Evolutionary conservation across 1,140 invertebrate species (phyloP).

Genomic region (Drosophila fuyamai): DNA sequence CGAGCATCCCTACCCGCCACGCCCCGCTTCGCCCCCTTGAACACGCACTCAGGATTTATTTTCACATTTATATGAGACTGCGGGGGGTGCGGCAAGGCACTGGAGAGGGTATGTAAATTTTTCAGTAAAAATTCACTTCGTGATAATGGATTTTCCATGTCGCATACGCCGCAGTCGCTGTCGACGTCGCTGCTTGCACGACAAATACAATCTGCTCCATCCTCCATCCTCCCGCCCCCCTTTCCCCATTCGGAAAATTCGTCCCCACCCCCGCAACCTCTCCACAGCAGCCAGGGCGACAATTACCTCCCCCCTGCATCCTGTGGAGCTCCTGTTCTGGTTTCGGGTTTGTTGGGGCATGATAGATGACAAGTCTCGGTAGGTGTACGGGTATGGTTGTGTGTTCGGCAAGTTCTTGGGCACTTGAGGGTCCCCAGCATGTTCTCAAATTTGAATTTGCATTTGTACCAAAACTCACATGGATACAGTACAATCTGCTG

Average conservation of each 20-base stretch:
- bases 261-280: slow-evolving; percentile 7
- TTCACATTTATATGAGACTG: slow-evolving; percentile 77
- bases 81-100: slow-evolving; percentile 6
- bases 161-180: slow-evolving; percentile 71
- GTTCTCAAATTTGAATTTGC: slow-evolving; percentile 72
- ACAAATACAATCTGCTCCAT: slow-evolving; percentile 65
- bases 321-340: slow-evolving; percentile 24
- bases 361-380: slow-evolving; percentile 76
- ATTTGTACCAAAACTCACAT: slow-evolving; percentile 14
- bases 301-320: slow-evolving; percentile 62
- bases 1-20: slow-evolving; percentile 25
- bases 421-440: slow-evolving; percentile 62
- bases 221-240: slow-evolving; percentile 24
- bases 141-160: slow-evolving; percentile 83
- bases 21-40: slow-evolving; percentile 20
- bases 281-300: slow-evolving; percentile 60
- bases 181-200: slow-evolving; percentile 43
- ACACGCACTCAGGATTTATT: slow-evolving; percentile 83
- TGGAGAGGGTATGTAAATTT: slow-evolving; percentile 76
- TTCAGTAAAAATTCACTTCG: slow-evolving; percentile 83
- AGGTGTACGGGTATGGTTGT: slow-evolving; percentile 48
- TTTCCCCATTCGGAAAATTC: slow-evolving; percentile 3
- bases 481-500: slow-evolving; percentile 29
- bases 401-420: slow-evolving; percentile 48
- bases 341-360: slow-evolving; percentile 63